These are phyloP conservation scores for Sinocyclocheilus anophthalmus DNA, from an alignment of 2,113 vertebrate species.

Conservation along the genomic window DNA sequence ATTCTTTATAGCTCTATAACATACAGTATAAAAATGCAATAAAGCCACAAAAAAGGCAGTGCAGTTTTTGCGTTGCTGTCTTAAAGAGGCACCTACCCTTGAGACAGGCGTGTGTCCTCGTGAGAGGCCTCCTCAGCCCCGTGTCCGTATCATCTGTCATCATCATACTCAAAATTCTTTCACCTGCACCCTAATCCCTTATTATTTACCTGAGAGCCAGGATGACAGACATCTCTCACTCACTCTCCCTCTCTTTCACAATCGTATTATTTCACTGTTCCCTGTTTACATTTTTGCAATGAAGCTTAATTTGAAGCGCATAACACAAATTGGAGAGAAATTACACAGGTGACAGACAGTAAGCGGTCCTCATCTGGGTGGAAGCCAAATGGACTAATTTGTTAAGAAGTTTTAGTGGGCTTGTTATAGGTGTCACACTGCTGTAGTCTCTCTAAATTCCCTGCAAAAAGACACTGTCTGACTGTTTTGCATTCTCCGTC, in stretches of 20 bases:
- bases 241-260: constrained; percentile 30
- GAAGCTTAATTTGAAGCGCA: constrained; percentile 35
- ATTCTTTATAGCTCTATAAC: not conserved
- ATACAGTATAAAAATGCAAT: not conserved
- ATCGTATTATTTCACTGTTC: constrained; percentile 22
- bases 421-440: not conserved
- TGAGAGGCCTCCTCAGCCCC: not conserved
- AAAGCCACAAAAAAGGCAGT: not conserved
- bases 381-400: constrained; percentile 29
- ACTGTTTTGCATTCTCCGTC: not conserved
- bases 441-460: not conserved
- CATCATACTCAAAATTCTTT: constrained; percentile 69
- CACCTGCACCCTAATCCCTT: constrained; percentile 73
- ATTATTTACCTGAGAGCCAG: constrained; percentile 73
- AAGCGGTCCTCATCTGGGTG: constrained; percentile 5
- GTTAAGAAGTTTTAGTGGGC: constrained; percentile 8
- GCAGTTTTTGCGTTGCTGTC: not conserved
- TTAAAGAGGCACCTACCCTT: not conserved
- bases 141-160: constrained; percentile 63
- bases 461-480: not conserved
- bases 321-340: constrained; percentile 48
- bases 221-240: constrained; percentile 67
- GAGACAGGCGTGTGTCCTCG: not conserved
- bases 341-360: constrained; percentile 24
- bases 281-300: constrained; percentile 13